Base-by-base conservation (phyloP, 1,140 invertebrate genomes). In the Camponotus floridanus region DNA sequence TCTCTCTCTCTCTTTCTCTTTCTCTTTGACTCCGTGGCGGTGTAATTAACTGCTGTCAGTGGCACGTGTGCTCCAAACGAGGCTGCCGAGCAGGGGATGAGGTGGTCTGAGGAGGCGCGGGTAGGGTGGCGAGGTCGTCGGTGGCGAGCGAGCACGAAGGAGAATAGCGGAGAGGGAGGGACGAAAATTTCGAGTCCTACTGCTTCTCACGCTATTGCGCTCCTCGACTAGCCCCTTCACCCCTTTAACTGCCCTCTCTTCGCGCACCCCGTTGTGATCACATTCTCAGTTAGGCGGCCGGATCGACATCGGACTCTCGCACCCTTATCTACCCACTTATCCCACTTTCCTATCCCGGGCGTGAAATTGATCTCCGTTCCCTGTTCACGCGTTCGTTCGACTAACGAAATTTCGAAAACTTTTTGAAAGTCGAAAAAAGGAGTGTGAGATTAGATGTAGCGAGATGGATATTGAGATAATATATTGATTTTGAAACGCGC, bases 31-130 rank as follows among this genome's bases (percentile, higher is more conserved):
- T 84, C 45, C 76, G 87, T 42, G 71, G 78, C 67, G 87, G 76
- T 91, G 91, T 87, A 73, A 74, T 86, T 91, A 90, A 91, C 90
- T 91, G 91, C 88, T 90, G 90, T 91, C 91, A 91, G 91, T 88
- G 89, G 85, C 89, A 89, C 81, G 79, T 83, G 73, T 68, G 65
- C 86, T 85, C 83, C 45, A 79, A 85, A 85, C 71, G 83, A 85
- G 81, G 81, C 48, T 79, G 33, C 74, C 62, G 45, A 85, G 81
- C 48, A 15, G 48, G 15, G 73, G 59, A 74, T 73, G 79, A 76
- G 51, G 59, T 62, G 48, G 74, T 80, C 65, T 85, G 71, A 87
- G 80, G 48, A 62, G 51, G 57, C 33, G 13, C 45, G 45, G 62
- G 39, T 26, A 26, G 59, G 65, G 9, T 36, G 57, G 62, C 7